Conservation (phyloP, 2,888 invertebrate species). For the Pachycephus smyrnensis region DNA sequence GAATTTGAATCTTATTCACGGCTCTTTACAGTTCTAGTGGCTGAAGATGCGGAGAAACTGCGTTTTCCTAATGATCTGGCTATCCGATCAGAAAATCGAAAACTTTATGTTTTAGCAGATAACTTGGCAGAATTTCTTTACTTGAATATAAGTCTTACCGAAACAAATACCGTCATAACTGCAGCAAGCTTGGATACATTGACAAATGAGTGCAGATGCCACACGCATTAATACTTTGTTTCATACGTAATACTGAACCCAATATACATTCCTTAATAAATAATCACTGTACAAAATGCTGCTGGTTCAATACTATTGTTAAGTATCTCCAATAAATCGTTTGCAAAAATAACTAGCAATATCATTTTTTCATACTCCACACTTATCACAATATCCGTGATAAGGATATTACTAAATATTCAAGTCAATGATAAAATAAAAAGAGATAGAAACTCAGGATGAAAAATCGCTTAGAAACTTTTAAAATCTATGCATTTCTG, state of each 20-base stretch:
- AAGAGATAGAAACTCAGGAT: not conserved
- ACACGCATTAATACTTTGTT: not conserved
- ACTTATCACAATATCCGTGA: not conserved
- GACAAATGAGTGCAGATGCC: constrained; percentile 31
- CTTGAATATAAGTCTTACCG: constrained; percentile 33
- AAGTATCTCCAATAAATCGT: not conserved
- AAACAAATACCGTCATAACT: constrained; percentile 46
- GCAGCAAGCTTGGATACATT: constrained; percentile 38
- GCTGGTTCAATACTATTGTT: not conserved
- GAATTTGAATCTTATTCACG: not conserved
- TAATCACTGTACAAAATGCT: not conserved
- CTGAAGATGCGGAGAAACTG: constrained; percentile 75
- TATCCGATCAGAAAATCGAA: constrained; percentile 42
- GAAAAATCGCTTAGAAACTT: too few relatives aligned
- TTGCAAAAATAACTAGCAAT: not conserved
- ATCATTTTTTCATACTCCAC: not conserved
- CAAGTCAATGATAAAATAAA: not conserved
- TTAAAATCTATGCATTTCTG: too few relatives aligned
- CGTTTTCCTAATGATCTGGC: constrained; percentile 83
- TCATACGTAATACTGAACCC: not conserved
- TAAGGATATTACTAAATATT: not conserved
- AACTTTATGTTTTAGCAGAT: constrained; percentile 56
- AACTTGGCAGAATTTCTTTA: constrained; percentile 55
- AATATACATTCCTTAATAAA: not conserved
- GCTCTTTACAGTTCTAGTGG: constrained; percentile 71